Evolutionary conservation across 2,888 invertebrate genomes (phyloP), one percentile per base, ranked within the genome.

Genomic region (Oxyteleia sp.): DNA sequence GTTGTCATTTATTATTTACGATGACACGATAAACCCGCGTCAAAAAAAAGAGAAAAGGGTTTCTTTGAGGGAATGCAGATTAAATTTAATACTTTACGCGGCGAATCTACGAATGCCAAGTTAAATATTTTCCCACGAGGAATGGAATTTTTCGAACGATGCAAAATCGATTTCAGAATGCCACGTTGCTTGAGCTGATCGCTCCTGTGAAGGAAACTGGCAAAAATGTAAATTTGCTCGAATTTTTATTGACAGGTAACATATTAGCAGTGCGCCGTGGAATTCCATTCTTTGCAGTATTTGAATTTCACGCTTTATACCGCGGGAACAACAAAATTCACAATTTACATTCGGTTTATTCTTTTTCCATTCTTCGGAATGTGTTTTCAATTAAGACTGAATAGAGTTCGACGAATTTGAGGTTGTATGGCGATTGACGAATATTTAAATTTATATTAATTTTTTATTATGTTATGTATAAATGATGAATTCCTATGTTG

Each of bases 71-170:
- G 15, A 83, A 79, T 79, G 83, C 68, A 79, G 83, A 83, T 83
- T 79, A 74, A 83, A 83, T 83, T 83, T 83, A 79, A 83, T 83
- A 83, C 79, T 78, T 83, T 55, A 82, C 74, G 59, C 38, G 15
- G 55, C 51, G 66, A 82, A 74, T 74, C 68, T 64, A 69, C 68
- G 83, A 74, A 68, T 53, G 64, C 69, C 57, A 63, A 74, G 74
- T 69, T 78, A 69, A 83, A 83, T 74, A 74, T 74, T 83, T 83
- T 74, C 72, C 68, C 63, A 63, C 57, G 49, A 66, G 78, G 29
- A 76, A 82, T 76, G 66, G 41, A 69, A 82, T 76, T 82, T n/a
- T 78, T 45, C 45, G 55, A 72, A 82, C 64, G 18, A 71, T 18
- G 53, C 55, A 20, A 76, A 64, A 75, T 82, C 76, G 75, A 75